Percentiles rank a stretch among this genome's conserved stretches.
phyloP scores from a whole-genome alignment of 2,888 invertebrate species.

The Physocephala rufipes region DNA sequence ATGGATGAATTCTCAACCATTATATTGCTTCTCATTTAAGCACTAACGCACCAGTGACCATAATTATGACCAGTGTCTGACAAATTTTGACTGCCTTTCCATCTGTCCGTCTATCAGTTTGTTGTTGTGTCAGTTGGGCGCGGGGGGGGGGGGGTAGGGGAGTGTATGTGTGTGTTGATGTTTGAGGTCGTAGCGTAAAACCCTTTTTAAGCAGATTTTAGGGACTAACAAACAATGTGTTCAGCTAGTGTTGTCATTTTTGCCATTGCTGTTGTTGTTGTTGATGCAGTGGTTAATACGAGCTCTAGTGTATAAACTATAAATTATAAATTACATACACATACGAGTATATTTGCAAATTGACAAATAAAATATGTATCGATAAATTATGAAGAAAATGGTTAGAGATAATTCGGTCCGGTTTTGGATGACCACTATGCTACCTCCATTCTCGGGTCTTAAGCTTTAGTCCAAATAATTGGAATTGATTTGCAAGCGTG shows the following conservation, averaged over 20 bases:
- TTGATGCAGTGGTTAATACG: background rate
- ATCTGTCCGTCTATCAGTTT: background rate
- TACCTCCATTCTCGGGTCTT: too few species aligned
- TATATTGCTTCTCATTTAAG: background rate
- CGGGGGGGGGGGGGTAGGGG: background rate
- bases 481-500: too few species aligned
- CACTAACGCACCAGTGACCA: background rate
- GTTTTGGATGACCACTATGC: background rate
- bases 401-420: background rate
- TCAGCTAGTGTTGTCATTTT: too few species aligned
- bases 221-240: conserved; percentile 10
- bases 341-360: background rate
- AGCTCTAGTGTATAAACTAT: conserved; percentile 12
- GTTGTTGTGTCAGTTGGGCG: background rate
- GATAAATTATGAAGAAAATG: background rate
- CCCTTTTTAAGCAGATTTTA: conserved; percentile 31
- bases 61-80: background rate
- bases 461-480: too few species aligned
- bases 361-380: background rate
- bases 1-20: background rate
- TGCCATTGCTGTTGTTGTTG: too few species aligned
- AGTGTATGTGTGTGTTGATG: background rate
- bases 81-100: background rate
- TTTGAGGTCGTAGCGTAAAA: background rate
- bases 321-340: conserved; percentile 4